Conservation (phyloP, 2,888 invertebrate species). For the Merodon equestris region DNA sequence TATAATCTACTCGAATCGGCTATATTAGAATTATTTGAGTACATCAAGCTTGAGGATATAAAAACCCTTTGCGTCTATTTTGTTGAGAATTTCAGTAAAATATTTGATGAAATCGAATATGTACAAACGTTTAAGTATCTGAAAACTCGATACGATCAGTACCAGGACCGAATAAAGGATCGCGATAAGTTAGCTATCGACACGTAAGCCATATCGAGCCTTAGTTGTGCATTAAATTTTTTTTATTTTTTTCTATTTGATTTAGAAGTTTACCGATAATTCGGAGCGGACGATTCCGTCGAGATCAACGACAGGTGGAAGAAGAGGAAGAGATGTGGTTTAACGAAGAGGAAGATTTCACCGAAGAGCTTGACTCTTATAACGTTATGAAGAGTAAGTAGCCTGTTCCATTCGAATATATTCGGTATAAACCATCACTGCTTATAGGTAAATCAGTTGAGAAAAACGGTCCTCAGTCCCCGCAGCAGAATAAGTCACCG, state of each 20-base stretch:
- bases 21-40: conserved; percentile 99
- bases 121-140: conserved; percentile 98
- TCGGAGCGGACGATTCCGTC: conserved; percentile 86
- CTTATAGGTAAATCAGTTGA: conserved; percentile 70
- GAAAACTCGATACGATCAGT: conserved; percentile 92
- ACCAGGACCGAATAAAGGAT: conserved; percentile 93
- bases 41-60: conserved; percentile 95
- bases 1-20: conserved; percentile 99
- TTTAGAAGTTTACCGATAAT: conserved; percentile 82
- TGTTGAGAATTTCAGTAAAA: conserved; percentile 97
- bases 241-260: not conserved
- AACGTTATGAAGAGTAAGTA: conserved; percentile 78
- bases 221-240: no score
- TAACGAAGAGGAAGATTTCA: conserved; percentile 96
- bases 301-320: conserved; percentile 95
- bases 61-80: conserved; percentile 95
- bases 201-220: conserved; percentile 79
- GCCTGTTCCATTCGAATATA: not conserved
- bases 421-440: conserved; percentile 35
- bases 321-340: conserved; percentile 99
- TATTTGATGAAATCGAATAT: conserved; percentile 96
- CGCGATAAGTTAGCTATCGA: conserved; percentile 86
- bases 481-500: conserved; percentile 75
- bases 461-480: conserved; percentile 78
- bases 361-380: conserved; percentile 83